These are phyloP conservation scores for Cephalotes varians DNA, from an alignment of 2,888 invertebrate genomes.

Conservation along the genomic window DNA sequence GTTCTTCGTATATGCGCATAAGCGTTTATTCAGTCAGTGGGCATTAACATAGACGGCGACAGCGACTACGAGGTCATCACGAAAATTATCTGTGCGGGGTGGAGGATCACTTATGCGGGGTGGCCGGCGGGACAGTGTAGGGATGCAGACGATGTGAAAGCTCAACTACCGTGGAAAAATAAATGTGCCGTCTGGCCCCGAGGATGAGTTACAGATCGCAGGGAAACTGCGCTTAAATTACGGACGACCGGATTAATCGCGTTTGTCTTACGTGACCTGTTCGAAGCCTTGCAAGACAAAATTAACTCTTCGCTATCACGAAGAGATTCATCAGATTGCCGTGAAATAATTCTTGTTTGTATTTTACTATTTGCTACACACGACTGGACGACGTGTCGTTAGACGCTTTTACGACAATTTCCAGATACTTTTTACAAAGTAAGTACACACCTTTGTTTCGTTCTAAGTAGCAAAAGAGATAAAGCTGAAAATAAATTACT, in stretches of 20 bases:
- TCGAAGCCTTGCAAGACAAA: conserved; percentile 1
- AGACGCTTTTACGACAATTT: not conserved
- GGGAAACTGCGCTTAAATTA: conserved; percentile 69
- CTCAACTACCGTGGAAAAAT: conserved; percentile 77
- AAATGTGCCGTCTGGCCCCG: conserved; percentile 72
- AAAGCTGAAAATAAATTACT: not conserved
- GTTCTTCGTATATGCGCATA: conserved; percentile 62
- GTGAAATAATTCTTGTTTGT: not conserved
- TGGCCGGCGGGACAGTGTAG: conserved; percentile 64
- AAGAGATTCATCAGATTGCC: not conserved
- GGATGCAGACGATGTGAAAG: conserved; percentile 75
- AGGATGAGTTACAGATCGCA: conserved; percentile 71
- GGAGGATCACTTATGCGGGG: conserved; percentile 74
- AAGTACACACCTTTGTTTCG: not conserved
- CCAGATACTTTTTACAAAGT: not conserved
- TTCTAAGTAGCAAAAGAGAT: not conserved
- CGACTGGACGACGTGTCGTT: not conserved
- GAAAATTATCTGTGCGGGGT: conserved; percentile 74
- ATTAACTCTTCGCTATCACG: not conserved
- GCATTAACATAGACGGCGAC: conserved; percentile 71
- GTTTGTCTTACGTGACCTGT: conserved; percentile 23
- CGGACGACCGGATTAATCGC: conserved; percentile 49
- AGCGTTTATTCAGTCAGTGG: conserved; percentile 73
- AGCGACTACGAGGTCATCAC: conserved; percentile 71
- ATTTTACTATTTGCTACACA: not conserved